Evolutionary conservation across 2,888 invertebrate species (phyloP).

Genomic region (Pteria penguin): DNA sequence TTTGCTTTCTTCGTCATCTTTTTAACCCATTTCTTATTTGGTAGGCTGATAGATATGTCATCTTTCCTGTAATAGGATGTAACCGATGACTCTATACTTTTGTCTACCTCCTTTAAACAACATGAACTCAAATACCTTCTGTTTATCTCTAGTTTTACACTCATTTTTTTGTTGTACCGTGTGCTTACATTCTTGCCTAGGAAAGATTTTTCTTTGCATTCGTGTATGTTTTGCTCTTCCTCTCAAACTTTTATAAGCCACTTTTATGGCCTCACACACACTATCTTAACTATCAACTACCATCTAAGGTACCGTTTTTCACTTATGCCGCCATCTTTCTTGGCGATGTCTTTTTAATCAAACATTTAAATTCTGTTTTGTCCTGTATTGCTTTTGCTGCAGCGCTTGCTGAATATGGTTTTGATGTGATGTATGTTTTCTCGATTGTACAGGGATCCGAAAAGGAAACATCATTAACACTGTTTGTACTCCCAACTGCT

Average conservation of each 20-base stretch:
- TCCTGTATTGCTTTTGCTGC: too few species aligned
- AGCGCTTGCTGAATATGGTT: too few species aligned
- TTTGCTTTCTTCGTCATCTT: too few species aligned
- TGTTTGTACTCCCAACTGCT: not conserved
- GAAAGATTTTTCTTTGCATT: slow-evolving; percentile 3
- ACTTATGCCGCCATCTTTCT: not conserved
- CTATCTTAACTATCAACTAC: not conserved
- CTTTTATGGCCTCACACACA: not conserved
- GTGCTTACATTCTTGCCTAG: not conserved
- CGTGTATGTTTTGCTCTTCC: not conserved
- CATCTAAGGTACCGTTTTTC: not conserved
- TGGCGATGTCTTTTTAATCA: not conserved
- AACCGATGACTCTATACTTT: too few species aligned
- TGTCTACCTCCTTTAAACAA: too few species aligned
- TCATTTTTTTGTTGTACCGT: slow-evolving; percentile 2
- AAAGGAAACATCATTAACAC: not conserved
- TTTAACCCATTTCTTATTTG: too few species aligned
- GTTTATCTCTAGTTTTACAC: not conserved
- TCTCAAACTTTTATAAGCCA: slow-evolving; percentile 6
- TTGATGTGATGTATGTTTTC: too few species aligned
- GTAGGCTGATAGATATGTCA: too few species aligned
- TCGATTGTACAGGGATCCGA: not conserved
- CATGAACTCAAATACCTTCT: not conserved
- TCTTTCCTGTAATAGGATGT: too few species aligned
- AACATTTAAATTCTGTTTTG: not conserved